Evolutionary conservation across 2,797 vertebrate species (phyloP), one percentile per base, ranked within the genome.

Genomic region (Scolopax rusticola): DNA sequence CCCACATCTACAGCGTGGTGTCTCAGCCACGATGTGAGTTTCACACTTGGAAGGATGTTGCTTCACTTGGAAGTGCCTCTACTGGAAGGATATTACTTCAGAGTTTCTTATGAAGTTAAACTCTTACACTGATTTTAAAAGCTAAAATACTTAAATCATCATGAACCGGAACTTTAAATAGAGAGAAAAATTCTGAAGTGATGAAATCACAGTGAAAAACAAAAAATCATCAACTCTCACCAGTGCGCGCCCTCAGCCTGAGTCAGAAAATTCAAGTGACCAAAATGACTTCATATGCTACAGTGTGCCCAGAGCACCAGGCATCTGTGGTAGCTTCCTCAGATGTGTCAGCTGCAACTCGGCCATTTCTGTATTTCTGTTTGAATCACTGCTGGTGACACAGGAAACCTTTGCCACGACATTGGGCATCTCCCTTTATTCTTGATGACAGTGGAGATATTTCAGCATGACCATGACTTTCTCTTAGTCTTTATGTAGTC

Each of bases 131-230:
- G 60, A 23, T 75, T 89, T 87, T 47, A 33, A 53, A 40, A 76
- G 73, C 65, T 9, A 33, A 84, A 79, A 48, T 45, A 15, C 17
- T 41, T 3, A 3, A 41, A 61, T 84, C 84, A 87, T 41, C 63
- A 91, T 81, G 84, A 94, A 92, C 38, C 38, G 36, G 33, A 70
- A 63, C n/a, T 77, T 91, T 41, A 87, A 84, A 89, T 45, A 94
- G 59, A 36, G 63, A 40, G 38, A 43, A 38, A 94, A 96, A 6
- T 15, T 51, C 75, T 82, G 47, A 89, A 80, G 78, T 87, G 84
- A 87, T 92, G 87, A 92, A 95, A 94, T 89, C 75, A 51, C 4
- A 40, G 41, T 47, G 36, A 89, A 53, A 82, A 89, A 56, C 63
- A 81, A n/a, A 32, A 73, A 76, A 28, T 57, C 92, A 69, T 38